Evolutionary conservation across 2,888 invertebrate species (phyloP), one percentile per base, ranked within the genome.

Genomic region (Morinoia aosen): DNA sequence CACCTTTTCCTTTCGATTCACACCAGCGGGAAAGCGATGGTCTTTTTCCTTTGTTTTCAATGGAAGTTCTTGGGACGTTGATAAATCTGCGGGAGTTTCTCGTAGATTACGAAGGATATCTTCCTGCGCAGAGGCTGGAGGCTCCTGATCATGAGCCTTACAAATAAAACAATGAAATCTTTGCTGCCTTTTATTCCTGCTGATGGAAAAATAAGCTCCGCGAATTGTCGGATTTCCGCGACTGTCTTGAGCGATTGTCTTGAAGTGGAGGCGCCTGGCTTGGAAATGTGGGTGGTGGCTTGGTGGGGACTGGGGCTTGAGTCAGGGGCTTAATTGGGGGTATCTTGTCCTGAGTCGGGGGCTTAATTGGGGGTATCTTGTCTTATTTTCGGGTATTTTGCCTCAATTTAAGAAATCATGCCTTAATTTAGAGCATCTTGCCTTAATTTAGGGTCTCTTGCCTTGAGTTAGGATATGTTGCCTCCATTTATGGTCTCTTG

Each of bases 101-200:
- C 48, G 48, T 33, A 93, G 93, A 93, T 93, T 93, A 93, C 93
- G 93, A 57, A 16, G 93, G 93, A 91, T 93, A 93, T 93, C 93
- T 57, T 19, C 57, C 12, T 25, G 57, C 19, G 93, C n/a, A 93
- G 93, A 57, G 57, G 57, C 56, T 93, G 93, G 93, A 93, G 93
- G 93, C 48, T 57, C 93, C 90, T 48, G 39, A 39, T 90, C 48
- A 90, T 90, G 90, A 90, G 90, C 90, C 48, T 48, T 48, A 39
- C 93, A 93, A 57, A 93, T 93, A 93, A 93, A 93, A 48, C 93
- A 48, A 57, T 93, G 57, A 93, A 93, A 93, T 93, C 93, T 93
- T 93, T 93, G 93, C 33, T 57, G 57, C 48, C 58, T 93, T 57
- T 57, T 33, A 57, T 93, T 57, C 57, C 33, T 33, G 56, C 57